Conservation (phyloP, 2,888 invertebrate genomes). For the Epistrophella euchroma region DNA sequence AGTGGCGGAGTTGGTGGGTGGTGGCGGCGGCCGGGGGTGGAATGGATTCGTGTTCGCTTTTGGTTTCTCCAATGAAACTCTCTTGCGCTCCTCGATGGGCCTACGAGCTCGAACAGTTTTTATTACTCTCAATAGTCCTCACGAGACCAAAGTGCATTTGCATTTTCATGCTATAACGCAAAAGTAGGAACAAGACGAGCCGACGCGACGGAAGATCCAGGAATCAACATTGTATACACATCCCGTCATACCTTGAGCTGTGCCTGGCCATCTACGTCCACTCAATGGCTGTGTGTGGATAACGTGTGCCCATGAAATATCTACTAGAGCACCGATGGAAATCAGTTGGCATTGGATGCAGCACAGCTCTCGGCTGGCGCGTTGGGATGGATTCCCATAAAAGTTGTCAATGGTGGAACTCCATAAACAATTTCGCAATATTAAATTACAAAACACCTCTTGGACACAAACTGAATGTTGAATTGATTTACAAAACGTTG, state of each 20-base stretch:
- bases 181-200: not conserved
- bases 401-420: constrained; percentile 76
- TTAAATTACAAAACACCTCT: constrained; percentile 76
- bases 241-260: constrained; percentile 22
- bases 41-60: constrained; percentile 38
- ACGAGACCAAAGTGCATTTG: constrained; percentile 62
- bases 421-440: constrained; percentile 76
- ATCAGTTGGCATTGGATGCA: constrained; percentile 72
- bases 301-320: constrained; percentile 76
- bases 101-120: constrained; percentile 35
- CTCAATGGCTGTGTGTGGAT: constrained; percentile 55
- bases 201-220: not conserved
- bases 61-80: constrained; percentile 31
- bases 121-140: constrained; percentile 64
- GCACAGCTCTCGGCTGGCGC: constrained; percentile 71
- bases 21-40: not conserved
- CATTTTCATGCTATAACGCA: constrained; percentile 48
- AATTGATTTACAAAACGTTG: constrained; percentile 76
- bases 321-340: constrained; percentile 75
- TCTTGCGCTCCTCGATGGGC: constrained; percentile 11
- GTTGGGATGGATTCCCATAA: constrained; percentile 78
- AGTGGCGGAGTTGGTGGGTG: not conserved
- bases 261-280: constrained; percentile 21
- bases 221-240: constrained; percentile 38
- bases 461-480: constrained; percentile 76